These are phyloP conservation scores for Brassicogethes aeneus DNA, from an alignment of 2,888 invertebrate genomes.

Conservation along the genomic window DNA sequence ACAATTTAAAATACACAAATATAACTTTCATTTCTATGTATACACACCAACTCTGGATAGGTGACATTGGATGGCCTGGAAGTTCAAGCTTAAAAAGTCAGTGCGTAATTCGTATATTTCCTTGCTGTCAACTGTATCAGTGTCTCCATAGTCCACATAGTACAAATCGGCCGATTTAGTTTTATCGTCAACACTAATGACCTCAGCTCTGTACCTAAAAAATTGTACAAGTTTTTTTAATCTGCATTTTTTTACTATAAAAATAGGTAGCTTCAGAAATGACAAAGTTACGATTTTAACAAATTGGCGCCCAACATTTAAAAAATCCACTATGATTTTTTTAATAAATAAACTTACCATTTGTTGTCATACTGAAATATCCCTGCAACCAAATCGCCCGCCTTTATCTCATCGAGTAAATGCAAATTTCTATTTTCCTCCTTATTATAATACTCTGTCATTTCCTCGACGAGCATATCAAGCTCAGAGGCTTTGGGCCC, in stretches of 20 bases:
- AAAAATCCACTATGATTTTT: no score
- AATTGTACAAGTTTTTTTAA: no score
- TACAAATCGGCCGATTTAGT: constrained; percentile 61
- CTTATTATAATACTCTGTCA: constrained; percentile 72
- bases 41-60: constrained; percentile 57
- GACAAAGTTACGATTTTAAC: no score
- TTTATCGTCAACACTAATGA: constrained; percentile 55
- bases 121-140: constrained; percentile 54
- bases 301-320: no score
- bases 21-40: neutral
- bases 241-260: no score
- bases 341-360: no score
- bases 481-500: constrained; percentile 63
- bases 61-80: constrained; percentile 84
- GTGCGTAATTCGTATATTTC: constrained; percentile 67
- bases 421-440: constrained; percentile 56
- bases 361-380: constrained; percentile 71
- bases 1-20: neutral
- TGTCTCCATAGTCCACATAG: constrained; percentile 85
- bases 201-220: constrained; percentile 53
- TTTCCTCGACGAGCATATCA: constrained; percentile 68
- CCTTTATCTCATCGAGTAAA: constrained; percentile 43
- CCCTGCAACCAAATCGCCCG: constrained; percentile 79
- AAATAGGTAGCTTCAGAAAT: no score
- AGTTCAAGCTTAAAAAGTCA: constrained; percentile 62